Conservation (phyloP, 1,140 invertebrate genomes). For the Drosophila ercepeae region DNA sequence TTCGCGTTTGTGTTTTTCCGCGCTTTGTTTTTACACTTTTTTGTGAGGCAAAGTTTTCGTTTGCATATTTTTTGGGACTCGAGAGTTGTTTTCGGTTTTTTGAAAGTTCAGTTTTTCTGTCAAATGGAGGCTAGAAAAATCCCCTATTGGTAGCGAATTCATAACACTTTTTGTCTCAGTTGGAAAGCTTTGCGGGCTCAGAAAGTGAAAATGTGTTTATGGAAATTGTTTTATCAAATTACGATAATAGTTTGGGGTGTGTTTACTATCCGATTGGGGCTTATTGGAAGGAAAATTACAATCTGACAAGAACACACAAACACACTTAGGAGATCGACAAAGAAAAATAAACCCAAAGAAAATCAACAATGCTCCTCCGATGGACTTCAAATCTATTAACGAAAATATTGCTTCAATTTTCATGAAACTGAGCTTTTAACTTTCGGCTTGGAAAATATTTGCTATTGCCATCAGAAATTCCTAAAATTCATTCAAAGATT, state of each 20-base stretch:
- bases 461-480: not conserved
- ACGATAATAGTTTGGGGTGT: not conserved
- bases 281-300: not conserved
- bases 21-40: slow-evolving; percentile 10
- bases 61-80: slow-evolving; percentile 58
- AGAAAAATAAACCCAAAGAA: slow-evolving; percentile 6
- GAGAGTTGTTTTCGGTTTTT: not conserved
- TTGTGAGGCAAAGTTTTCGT: slow-evolving; percentile 44
- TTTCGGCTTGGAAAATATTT: not conserved
- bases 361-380: not conserved
- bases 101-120: slow-evolving; percentile 8
- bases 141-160: slow-evolving; percentile 11
- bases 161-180: slow-evolving; percentile 26
- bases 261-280: not conserved
- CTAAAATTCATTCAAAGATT: slow-evolving; percentile 3
- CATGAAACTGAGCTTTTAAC: not conserved
- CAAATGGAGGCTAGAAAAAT: not conserved
- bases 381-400: not conserved
- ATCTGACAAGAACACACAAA: not conserved
- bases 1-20: slow-evolving; percentile 21
- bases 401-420: not conserved
- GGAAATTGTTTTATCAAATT: slow-evolving; percentile 8
- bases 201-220: slow-evolving; percentile 27
- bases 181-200: slow-evolving; percentile 10
- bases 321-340: not conserved